Evolutionary conservation across 2,113 vertebrate species (phyloP), one percentile per base, ranked within the genome.

Genomic region (Ia io): DNA sequence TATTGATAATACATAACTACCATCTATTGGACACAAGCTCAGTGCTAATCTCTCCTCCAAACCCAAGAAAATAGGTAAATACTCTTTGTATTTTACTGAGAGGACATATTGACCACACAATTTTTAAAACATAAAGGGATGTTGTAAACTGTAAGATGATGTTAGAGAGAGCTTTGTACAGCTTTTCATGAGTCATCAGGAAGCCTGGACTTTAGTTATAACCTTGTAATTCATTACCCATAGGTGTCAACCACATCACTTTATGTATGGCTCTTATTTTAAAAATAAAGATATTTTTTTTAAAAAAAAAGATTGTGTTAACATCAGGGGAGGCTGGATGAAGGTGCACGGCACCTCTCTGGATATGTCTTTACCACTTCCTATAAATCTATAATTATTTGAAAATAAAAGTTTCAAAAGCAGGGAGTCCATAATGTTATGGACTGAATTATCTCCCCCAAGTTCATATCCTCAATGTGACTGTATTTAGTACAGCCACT

Each of bases 381-480:
- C 51, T 88, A 22, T 47, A 84, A 40, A 40, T 59, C 20, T 67
- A 22, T 44, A 67, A 83, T 67, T 73, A 73, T 69, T 51, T 71
- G 63, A 94, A 94, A 90, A 49, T 69, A 87, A 74, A 85, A 71
- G 20, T 86, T 67, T 32, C 73, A 84, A 73, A 86, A 67, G 23
- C 12, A 88, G 30, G 16, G 17, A 76, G 40, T 47, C 37, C 32
- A 14, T 59, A 69, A 44, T 25, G 11, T 77, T 69, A 77, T 32
- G 61, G 17, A 90, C 18, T 47, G 32, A 59, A 61, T 25, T 49
- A 2, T 77, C n/a, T 42, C 4, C 20, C 12, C 79, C 37, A 67
- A 84, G 18, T 63, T 71, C 20, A 71, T 79, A 61, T 28, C 3
- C 32, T 37, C n/a, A 85, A 1, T 11, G 53, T 44, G 40, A 88